Evolutionary conservation across 2,113 vertebrate species (phyloP), one percentile per base, ranked within the genome.

Genomic region (Amblyopsis rosae): DNA sequence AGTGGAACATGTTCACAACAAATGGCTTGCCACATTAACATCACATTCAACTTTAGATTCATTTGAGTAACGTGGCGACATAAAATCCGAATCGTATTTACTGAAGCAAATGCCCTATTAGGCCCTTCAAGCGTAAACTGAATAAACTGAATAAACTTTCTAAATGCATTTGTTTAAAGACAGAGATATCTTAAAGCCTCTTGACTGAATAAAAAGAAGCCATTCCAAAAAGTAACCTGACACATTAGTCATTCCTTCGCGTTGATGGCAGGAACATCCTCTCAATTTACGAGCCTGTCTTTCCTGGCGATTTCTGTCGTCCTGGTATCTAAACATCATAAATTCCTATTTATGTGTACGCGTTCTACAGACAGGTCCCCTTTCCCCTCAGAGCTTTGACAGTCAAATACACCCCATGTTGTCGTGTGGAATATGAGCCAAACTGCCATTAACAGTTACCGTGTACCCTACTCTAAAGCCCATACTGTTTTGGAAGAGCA

Each of bases 241-340:
- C 59, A 80, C 82, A 88, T 88, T 79, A 79, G 85, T 90, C 87
- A 89, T 79, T 79, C 73, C 75, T 81, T 70, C 80, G 67, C 70
- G 67, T 72, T 64, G 10, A 55, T 85, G 87, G 82, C 86, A 90
- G 87, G 85, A 86, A 87, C 83, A 84, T 63, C 79, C 79, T 79
- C 80, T 83, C 87, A 81, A 89, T 91, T 86, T 85, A 89, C 72
- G 82, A 89, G 79, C 86, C 84, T 80, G 86, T 84, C 84, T 83
- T 80, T 88, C 76, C 80, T 79, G 82, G 81, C 85, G 72, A 82
- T 86, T 87, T 79, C 86, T 86, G 89, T 83, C 87, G 83, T 75
- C 80, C 83, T 80, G 72, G 82, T 87, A 82, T 77, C 83, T 80
- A 41, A 59, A 65, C 73, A 72, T 88, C 83, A 85, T 86, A 88